These are phyloP conservation scores for Pelecanoides urinatrix DNA, from an alignment of 2,113 vertebrate genomes.

Conservation along the genomic window DNA sequence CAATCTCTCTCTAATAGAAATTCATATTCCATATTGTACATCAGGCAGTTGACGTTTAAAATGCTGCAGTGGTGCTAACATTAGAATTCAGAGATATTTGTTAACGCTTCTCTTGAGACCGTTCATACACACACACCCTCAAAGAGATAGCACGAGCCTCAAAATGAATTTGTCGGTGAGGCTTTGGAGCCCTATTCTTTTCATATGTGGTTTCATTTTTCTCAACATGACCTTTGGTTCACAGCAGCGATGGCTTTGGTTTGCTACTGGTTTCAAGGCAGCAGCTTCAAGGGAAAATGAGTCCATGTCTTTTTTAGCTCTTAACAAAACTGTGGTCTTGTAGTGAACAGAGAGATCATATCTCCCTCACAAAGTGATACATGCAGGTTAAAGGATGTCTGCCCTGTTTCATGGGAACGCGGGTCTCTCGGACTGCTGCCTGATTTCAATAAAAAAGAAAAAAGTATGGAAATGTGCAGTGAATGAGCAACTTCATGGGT, in stretches of 20 bases:
- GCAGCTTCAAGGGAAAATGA: slow-evolving; percentile 57
- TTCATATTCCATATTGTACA: slow-evolving; percentile 22
- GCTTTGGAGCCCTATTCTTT: slow-evolving; percentile 40
- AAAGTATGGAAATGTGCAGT: slow-evolving; percentile 42
- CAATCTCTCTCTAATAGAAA: slow-evolving; percentile 34
- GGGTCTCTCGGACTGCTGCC: background rate
- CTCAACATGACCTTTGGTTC: slow-evolving; percentile 60
- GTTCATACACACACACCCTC: background rate
- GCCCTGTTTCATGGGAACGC: background rate
- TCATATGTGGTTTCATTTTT: slow-evolving; percentile 64
- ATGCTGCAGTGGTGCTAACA: background rate
- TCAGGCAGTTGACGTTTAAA: background rate
- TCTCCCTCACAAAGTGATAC: slow-evolving; percentile 60
- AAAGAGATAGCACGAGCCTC: slow-evolving; percentile 47
- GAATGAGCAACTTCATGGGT: background rate
- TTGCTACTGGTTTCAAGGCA: background rate
- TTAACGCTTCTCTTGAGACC: slow-evolving; percentile 55
- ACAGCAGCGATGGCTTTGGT: background rate
- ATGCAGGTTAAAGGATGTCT: slow-evolving; percentile 67
- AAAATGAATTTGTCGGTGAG: slow-evolving; percentile 47
- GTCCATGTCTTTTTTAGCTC: slow-evolving; percentile 60
- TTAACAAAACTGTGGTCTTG: slow-evolving; percentile 68
- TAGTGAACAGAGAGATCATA: slow-evolving; percentile 64
- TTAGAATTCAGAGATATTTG: slow-evolving; percentile 67
- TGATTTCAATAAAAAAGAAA: slow-evolving; percentile 62